Conservation (phyloP, 2,888 invertebrate genomes). For the Apamea epomidion region DNA sequence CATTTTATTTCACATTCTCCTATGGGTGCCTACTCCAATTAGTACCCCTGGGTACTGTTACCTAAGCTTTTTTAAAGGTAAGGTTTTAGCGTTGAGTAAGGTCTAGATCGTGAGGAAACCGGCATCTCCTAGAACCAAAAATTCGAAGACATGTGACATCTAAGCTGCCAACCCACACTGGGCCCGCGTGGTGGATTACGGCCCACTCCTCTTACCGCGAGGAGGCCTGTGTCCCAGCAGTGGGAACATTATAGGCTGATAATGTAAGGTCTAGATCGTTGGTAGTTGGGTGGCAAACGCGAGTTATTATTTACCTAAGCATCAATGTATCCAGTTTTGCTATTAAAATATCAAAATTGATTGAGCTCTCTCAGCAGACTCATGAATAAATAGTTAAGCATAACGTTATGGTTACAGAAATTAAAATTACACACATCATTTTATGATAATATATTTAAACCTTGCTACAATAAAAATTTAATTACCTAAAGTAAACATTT, state of each 20-base stretch:
- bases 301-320: background rate
- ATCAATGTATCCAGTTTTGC: background rate
- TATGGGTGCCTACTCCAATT: background rate
- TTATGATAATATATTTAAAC: too few species aligned
- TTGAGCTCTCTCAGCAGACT: background rate
- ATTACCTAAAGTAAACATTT: constrained; percentile 20
- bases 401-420: background rate
- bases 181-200: too few species aligned
- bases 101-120: too few species aligned
- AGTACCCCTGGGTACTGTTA: too few species aligned
- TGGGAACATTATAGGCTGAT: too few species aligned
- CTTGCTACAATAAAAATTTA: background rate
- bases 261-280: background rate
- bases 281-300: too few species aligned
- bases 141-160: too few species aligned
- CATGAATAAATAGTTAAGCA: background rate
- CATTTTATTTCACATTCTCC: background rate
- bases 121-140: too few species aligned
- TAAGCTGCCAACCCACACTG: too few species aligned
- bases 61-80: background rate
- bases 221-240: too few species aligned
- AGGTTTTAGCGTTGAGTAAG: too few species aligned
- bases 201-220: too few species aligned
- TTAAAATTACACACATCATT: background rate
- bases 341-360: background rate